Conservation (phyloP, 2,888 invertebrate species). For the Latheticus oryzae region DNA sequence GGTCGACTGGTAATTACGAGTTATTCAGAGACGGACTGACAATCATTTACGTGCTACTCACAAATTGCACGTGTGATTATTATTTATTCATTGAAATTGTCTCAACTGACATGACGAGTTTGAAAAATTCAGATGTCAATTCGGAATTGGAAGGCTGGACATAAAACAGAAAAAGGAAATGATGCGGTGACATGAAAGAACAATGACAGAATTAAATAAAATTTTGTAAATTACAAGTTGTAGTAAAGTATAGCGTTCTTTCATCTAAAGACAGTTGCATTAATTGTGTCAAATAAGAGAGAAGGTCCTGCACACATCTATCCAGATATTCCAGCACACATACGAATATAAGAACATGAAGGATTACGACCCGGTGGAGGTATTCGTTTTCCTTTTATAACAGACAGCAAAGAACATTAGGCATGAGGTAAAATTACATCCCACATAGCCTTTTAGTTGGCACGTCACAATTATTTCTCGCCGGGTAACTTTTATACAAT, state of each 20-base stretch:
- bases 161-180: background rate
- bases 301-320: too few relatives aligned
- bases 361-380: slow-evolving; percentile 40
- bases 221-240: too few relatives aligned
- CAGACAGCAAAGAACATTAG: slow-evolving; percentile 45
- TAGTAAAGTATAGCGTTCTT: too few relatives aligned
- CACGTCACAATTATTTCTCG: slow-evolving; percentile 55
- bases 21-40: slow-evolving; percentile 9
- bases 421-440: slow-evolving; percentile 44
- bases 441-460: slow-evolving; percentile 49
- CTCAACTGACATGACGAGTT: too few relatives aligned
- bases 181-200: background rate
- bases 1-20: slow-evolving; percentile 36
- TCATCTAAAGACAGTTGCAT: too few relatives aligned
- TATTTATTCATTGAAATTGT: slow-evolving; percentile 15
- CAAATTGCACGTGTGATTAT: too few relatives aligned
- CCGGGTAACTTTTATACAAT: slow-evolving; percentile 55
- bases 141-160: background rate
- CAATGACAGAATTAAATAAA: too few relatives aligned
- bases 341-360: slow-evolving; percentile 21
- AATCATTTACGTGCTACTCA: too few relatives aligned
- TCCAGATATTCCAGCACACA: too few relatives aligned
- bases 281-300: slow-evolving; percentile 8
- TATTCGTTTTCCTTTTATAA: slow-evolving; percentile 45
- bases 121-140: slow-evolving; percentile 19